phyloP scores from a whole-genome alignment of 2,888 invertebrate species.

The Drosophila lacicola region DNA sequence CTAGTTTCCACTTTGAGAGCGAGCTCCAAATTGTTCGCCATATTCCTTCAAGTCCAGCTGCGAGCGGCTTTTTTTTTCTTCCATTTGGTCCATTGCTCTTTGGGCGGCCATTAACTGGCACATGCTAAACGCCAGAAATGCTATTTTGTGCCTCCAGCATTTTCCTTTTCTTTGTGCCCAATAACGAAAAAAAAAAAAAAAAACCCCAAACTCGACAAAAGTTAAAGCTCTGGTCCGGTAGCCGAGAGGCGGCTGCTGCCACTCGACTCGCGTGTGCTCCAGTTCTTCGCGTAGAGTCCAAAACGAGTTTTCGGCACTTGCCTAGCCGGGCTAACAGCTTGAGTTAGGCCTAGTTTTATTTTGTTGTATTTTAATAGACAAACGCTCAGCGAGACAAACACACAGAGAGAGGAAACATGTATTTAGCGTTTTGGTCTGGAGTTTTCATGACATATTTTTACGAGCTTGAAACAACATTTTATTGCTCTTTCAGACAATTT shows the following conservation, averaged over 20 bases:
- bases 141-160: conserved; percentile 25
- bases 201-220: conserved; percentile 14
- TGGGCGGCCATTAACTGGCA: conserved; percentile 8
- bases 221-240: conserved; percentile 18
- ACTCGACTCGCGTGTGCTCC: conserved; percentile 62
- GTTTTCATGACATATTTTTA: conserved; percentile 11
- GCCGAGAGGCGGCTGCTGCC: conserved; percentile 15
- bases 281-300: conserved; percentile 67
- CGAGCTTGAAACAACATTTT: conserved; percentile 40
- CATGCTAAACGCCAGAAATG: conserved; percentile 45
- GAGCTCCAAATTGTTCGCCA: background rate
- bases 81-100: conserved; percentile 29
- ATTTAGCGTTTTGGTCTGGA: conserved; percentile 2
- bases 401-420: background rate
- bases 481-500: conserved; percentile 34
- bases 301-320: conserved; percentile 74
- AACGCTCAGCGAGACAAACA: conserved; percentile 1
- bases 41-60: conserved; percentile 2
- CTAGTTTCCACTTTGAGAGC: conserved; percentile 25
- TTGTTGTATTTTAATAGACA: conserved; percentile 13
- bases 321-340: conserved; percentile 40
- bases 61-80: conserved; percentile 9
- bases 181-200: conserved; percentile 31
- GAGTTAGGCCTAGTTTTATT: conserved; percentile 32
- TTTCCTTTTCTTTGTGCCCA: conserved; percentile 53